phyloP scores from a whole-genome alignment of 1,140 invertebrate genomes.

The Trialeurodes vaporariorum region DNA sequence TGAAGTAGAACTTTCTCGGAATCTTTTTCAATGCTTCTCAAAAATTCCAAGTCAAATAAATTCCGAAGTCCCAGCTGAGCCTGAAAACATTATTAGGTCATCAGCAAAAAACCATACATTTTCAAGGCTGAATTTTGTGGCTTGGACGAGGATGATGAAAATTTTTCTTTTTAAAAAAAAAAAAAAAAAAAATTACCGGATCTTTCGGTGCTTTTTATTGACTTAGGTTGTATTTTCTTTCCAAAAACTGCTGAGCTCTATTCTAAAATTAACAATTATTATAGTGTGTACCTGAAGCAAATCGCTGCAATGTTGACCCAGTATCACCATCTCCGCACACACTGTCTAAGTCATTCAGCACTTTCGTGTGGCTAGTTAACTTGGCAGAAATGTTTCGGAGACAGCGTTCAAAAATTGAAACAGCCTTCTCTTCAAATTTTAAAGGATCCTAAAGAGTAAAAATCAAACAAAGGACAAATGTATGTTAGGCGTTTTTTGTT shows the following conservation, averaged over 20 bases:
- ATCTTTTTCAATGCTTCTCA: too few species aligned
- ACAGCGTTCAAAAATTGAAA: slow-evolving; percentile 37
- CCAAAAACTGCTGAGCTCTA: too few species aligned
- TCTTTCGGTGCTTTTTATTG: too few species aligned
- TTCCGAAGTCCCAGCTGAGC: too few species aligned
- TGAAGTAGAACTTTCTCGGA: too few species aligned
- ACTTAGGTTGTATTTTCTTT: too few species aligned
- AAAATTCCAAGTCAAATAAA: too few species aligned
- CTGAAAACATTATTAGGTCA: too few species aligned
- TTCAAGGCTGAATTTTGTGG: slow-evolving; percentile 2
- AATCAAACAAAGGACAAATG: neutral
- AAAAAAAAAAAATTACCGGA: slow-evolving; percentile 33
- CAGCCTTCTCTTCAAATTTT: slow-evolving; percentile 30
- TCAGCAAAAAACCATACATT: too few species aligned
- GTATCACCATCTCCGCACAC: slow-evolving; percentile 73
- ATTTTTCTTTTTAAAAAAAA: slow-evolving; percentile 23
- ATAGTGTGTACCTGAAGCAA: slow-evolving; percentile 41
- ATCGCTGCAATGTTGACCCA: slow-evolving; percentile 54
- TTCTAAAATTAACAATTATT: neutral
- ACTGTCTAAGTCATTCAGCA: slow-evolving; percentile 57
- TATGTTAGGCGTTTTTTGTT: neutral
- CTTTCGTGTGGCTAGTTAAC: slow-evolving; percentile 42
- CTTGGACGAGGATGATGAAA: neutral
- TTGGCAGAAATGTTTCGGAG: slow-evolving; percentile 38
- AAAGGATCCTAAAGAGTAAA: slow-evolving; percentile 21